phyloP scores from a whole-genome alignment of 1,140 invertebrate genomes.

The Neotoxoptera formosana region DNA sequence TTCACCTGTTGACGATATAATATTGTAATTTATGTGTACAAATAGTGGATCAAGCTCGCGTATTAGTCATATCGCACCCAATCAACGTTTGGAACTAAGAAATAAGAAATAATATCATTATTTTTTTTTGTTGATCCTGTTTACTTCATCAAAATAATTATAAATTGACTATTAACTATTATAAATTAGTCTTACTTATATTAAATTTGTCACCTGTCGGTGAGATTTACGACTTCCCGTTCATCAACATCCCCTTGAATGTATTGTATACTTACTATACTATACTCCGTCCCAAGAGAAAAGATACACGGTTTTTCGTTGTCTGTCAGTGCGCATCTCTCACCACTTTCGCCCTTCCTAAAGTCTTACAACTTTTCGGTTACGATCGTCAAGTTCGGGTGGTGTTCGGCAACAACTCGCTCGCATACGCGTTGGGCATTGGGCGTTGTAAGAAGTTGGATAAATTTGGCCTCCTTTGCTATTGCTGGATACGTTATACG shows the following conservation, averaged over 20 bases:
- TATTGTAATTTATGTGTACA: not conserved
- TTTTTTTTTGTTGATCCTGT: not conserved
- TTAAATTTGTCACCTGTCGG: not conserved
- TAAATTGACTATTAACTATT: no score
- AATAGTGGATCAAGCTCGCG: not conserved
- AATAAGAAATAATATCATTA: no score
- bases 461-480: no score
- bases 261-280: not conserved
- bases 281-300: not conserved
- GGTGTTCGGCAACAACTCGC: no score
- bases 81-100: not conserved
- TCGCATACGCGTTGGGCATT: no score
- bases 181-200: not conserved
- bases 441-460: no score
- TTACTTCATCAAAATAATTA: not conserved
- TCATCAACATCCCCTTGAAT: not conserved
- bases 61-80: not conserved
- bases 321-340: no score
- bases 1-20: not conserved
- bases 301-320: no score
- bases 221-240: not conserved
- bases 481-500: no score
- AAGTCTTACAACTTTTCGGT: no score
- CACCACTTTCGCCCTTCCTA: no score
- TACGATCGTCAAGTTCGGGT: no score